These are phyloP conservation scores for Fulica atra DNA, from an alignment of 2,113 vertebrate genomes.

Conservation along the genomic window DNA sequence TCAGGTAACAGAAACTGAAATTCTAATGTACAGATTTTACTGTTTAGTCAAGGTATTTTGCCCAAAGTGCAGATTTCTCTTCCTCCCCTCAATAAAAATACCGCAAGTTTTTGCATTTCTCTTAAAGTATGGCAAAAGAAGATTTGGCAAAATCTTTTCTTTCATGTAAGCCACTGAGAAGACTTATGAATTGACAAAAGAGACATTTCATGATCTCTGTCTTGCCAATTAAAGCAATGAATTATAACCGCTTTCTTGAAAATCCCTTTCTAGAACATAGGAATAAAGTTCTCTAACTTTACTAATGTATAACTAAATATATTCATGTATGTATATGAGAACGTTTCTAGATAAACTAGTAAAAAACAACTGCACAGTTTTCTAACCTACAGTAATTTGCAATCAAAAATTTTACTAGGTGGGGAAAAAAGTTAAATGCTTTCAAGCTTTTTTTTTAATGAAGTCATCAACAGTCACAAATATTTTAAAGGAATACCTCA, in stretches of 20 bases:
- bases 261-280: background rate
- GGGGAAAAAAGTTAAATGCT: background rate
- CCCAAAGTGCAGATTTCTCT: background rate
- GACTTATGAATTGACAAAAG: background rate
- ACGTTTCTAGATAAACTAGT: background rate
- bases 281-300: background rate
- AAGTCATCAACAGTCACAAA: background rate
- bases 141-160: background rate
- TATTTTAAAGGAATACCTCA: background rate
- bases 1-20: background rate
- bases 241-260: background rate
- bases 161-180: background rate
- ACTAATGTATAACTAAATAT: background rate
- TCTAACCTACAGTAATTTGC: background rate
- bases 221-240: background rate
- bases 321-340: background rate
- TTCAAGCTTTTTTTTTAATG: background rate
- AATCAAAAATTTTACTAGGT: background rate
- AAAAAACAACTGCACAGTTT: background rate
- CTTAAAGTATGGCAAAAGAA: background rate
- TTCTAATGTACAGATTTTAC: background rate
- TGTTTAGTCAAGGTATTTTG: background rate
- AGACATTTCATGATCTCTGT: background rate
- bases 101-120: background rate
- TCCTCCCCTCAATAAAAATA: background rate